Evolutionary conservation across 2,888 invertebrate genomes (phyloP).

Genomic region (Calameuta idolon): DNA sequence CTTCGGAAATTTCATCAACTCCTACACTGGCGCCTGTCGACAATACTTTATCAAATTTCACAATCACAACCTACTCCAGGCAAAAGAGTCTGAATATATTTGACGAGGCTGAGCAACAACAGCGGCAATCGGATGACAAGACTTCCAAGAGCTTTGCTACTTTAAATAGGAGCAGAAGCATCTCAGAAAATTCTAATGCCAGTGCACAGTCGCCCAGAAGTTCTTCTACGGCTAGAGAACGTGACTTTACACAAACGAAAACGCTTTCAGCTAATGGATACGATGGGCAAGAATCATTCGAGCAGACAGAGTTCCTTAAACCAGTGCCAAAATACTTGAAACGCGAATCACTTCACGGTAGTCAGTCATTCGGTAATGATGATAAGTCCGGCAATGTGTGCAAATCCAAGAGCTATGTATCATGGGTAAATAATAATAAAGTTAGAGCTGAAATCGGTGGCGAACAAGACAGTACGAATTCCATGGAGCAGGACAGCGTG

Average conservation of each 20-base stretch:
- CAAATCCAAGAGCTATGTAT: conserved; percentile 58
- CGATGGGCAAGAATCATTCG: conserved; percentile 20
- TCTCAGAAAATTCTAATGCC: not conserved
- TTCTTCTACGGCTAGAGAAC: not conserved
- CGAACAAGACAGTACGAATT: not conserved
- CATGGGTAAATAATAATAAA: conserved; percentile 44
- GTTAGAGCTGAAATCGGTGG: conserved; percentile 7
- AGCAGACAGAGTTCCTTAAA: conserved; percentile 15
- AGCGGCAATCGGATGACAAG: conserved; percentile 28
- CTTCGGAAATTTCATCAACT: conserved; percentile 30
- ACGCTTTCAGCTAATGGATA: conserved; percentile 8
- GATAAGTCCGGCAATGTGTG: conserved; percentile 39
- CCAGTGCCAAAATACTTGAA: conserved; percentile 3
- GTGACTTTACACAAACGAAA: not conserved
- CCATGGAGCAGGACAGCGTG: not conserved
- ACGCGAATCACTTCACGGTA: conserved; percentile 20
- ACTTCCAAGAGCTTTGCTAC: conserved; percentile 38
- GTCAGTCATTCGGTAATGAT: conserved; percentile 20
- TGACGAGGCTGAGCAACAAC: conserved; percentile 36
- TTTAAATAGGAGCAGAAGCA: conserved; percentile 31
- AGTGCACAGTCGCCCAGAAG: not conserved
- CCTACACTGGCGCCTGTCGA: conserved; percentile 56
- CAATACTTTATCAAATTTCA: conserved; percentile 60
- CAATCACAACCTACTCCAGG: conserved; percentile 59
- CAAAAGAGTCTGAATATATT: conserved; percentile 59